phyloP scores from a whole-genome alignment of 2,113 vertebrate species.

The Ictalurus punctatus region DNA sequence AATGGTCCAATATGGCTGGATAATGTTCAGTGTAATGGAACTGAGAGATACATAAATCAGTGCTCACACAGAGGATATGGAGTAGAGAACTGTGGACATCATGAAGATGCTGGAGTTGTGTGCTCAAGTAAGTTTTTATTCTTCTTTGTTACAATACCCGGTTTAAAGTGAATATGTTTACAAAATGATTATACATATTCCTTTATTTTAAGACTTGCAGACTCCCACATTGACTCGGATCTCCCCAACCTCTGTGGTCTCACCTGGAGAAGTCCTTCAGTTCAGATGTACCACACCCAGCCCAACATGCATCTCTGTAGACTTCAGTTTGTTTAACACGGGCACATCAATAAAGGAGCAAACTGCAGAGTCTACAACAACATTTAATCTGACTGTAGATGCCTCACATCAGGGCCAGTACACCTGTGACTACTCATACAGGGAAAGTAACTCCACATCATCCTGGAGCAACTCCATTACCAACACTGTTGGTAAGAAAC shows the following conservation, averaged over 20 bases:
- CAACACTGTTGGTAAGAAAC: constrained; percentile 30
- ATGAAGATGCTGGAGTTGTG: constrained; percentile 66
- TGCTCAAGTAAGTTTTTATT: constrained; percentile 62
- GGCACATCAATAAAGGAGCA: background rate
- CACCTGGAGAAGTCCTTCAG: too few species aligned
- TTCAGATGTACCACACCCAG: too few species aligned
- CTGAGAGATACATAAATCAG: constrained; percentile 56
- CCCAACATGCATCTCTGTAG: background rate
- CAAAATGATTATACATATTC: background rate
- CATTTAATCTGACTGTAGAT: constrained; percentile 22
- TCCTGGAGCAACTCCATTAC: constrained; percentile 13
- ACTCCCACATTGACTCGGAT: constrained; percentile 37
- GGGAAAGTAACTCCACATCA: background rate
- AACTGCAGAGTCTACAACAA: background rate
- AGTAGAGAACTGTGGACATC: constrained; percentile 65
- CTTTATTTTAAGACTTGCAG: constrained; percentile 56
- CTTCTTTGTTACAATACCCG: background rate
- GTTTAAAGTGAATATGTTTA: too few species aligned
- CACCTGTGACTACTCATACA: constrained; percentile 46
- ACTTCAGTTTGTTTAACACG: constrained; percentile 34
- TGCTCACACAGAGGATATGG: constrained; percentile 60
- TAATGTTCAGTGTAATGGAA: constrained; percentile 61
- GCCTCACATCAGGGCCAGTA: constrained; percentile 35
- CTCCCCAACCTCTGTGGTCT: too few species aligned
- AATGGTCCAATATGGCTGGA: constrained; percentile 65